Conservation (phyloP, 2,888 invertebrate species). For the Antitype chi region DNA sequence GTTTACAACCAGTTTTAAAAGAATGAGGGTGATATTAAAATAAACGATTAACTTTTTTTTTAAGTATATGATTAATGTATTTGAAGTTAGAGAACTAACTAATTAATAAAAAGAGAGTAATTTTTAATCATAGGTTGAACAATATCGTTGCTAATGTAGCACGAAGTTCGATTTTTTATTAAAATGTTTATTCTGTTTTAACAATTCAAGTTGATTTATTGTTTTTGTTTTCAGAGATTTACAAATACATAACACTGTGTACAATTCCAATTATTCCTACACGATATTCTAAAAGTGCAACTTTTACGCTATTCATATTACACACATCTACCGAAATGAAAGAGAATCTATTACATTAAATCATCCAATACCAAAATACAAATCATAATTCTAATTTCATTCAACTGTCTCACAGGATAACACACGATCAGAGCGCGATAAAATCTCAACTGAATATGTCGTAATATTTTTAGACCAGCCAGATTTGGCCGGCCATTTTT, state of each 20-base stretch:
- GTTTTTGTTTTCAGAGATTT: neutral
- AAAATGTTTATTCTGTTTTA: neutral
- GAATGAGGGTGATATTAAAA: neutral
- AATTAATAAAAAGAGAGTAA: neutral
- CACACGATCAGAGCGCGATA: slow-evolving; percentile 61
- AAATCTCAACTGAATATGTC: slow-evolving; percentile 71
- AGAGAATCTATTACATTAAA: neutral
- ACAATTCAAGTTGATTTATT: neutral
- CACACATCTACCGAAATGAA: neutral
- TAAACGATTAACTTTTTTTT: no score
- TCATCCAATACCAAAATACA: neutral
- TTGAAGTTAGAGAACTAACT: neutral
- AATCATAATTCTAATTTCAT: slow-evolving; percentile 33
- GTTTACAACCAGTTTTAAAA: slow-evolving; percentile 5
- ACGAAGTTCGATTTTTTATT: neutral
- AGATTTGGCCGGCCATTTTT: slow-evolving; percentile 69
- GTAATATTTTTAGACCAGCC: slow-evolving; percentile 67
- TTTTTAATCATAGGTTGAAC: neutral
- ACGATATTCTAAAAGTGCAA: neutral
- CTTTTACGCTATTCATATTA: neutral
- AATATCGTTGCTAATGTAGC: neutral
- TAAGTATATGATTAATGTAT: neutral
- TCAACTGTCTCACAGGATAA: slow-evolving; percentile 2
- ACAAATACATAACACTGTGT: neutral
- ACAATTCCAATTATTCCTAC: neutral